phyloP scores from a whole-genome alignment of 1,140 invertebrate genomes.

The Leucophenga varia region DNA sequence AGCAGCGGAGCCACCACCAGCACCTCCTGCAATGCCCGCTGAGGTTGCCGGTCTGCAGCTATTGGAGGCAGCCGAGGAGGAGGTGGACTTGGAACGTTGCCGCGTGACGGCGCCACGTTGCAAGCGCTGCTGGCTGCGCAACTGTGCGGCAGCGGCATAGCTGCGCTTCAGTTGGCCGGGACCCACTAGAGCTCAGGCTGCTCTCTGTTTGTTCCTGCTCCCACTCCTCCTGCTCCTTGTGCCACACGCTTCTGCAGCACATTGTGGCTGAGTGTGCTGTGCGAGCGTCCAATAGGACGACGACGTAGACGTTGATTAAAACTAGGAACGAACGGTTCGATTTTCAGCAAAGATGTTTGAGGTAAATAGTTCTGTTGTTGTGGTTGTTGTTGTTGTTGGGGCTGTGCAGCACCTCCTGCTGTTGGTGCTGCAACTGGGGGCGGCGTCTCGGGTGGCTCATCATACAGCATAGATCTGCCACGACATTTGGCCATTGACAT shows the following conservation, averaged over 20 bases:
- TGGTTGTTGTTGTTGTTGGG: slow-evolving; percentile 25
- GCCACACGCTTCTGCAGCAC: slow-evolving; percentile 26
- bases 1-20: too few species aligned
- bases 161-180: slow-evolving; percentile 28
- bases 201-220: slow-evolving; percentile 11
- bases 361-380: slow-evolving; percentile 39
- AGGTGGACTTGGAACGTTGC: slow-evolving; percentile 49
- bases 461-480: slow-evolving; percentile 30
- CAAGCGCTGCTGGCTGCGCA: slow-evolving; percentile 28
- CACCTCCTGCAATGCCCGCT: background rate
- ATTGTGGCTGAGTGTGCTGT: slow-evolving; percentile 58
- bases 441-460: slow-evolving; percentile 25
- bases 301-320: slow-evolving; percentile 56
- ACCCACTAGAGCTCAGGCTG: slow-evolving; percentile 14
- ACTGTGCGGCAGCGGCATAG: slow-evolving; percentile 25
- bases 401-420: background rate
- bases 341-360: slow-evolving; percentile 61
- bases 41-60: slow-evolving; percentile 32
- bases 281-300: slow-evolving; percentile 60
- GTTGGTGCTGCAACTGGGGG: slow-evolving; percentile 17
- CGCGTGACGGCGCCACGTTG: slow-evolving; percentile 30
- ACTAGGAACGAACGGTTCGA: slow-evolving; percentile 63
- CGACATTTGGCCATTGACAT: slow-evolving; percentile 47
- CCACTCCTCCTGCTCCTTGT: too few species aligned
- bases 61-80: slow-evolving; percentile 40